Percentiles rank a stretch among this genome's conserved stretches.
phyloP scores from a whole-genome alignment of 2,113 vertebrate species.

The Helogale parvula region DNA sequence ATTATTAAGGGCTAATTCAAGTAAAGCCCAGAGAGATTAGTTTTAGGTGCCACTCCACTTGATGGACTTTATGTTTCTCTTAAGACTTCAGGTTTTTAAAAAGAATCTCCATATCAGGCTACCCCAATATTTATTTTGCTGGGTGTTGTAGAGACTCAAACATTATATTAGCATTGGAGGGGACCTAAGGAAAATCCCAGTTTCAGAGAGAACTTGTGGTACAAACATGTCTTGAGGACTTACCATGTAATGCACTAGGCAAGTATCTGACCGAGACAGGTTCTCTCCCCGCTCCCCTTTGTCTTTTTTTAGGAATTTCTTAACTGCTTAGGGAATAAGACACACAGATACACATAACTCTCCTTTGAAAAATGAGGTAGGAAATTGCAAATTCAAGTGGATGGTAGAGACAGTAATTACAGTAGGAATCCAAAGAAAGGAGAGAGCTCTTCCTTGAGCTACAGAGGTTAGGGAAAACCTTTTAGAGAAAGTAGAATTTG shows the following conservation, averaged over 20 bases:
- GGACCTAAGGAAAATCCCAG: background rate
- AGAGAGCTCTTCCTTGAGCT: background rate
- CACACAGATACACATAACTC: background rate
- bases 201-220: background rate
- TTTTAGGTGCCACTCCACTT: background rate
- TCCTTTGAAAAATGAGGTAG: background rate
- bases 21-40: background rate
- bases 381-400: background rate
- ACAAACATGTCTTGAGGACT: slow-evolving; percentile 28
- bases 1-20: background rate
- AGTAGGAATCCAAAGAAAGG: background rate
- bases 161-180: background rate
- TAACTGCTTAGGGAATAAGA: background rate
- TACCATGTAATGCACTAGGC: background rate
- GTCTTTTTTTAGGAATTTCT: background rate
- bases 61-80: background rate
- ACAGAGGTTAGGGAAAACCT: background rate
- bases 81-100: background rate
- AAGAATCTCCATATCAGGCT: background rate
- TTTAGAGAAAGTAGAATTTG: background rate
- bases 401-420: background rate
- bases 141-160: background rate
- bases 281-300: background rate
- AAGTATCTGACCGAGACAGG: background rate
- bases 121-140: background rate